Conservation (phyloP, 2,797 vertebrate species). For the Agapornis canus region DNA sequence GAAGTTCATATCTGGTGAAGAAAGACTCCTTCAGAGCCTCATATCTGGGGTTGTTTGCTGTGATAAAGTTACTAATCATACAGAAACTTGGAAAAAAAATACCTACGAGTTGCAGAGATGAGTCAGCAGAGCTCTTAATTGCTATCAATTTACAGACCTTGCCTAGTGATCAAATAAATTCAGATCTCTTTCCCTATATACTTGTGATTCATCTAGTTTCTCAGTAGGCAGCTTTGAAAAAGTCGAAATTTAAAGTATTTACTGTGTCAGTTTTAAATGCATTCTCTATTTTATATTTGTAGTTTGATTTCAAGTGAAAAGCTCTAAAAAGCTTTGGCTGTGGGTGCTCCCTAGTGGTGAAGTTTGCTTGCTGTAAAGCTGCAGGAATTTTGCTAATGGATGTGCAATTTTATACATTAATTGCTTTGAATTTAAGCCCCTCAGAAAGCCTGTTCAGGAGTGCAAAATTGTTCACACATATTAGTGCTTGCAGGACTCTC, state of each 20-base stretch:
- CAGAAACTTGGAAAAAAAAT: not conserved
- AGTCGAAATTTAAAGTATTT: not conserved
- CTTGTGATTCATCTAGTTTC: not conserved
- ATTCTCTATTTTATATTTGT: not conserved
- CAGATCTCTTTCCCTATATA: not conserved
- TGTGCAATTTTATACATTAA: not conserved
- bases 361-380: not conserved
- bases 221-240: not conserved
- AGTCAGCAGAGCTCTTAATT: not conserved
- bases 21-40: not conserved
- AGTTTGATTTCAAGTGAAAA: not conserved
- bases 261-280: not conserved
- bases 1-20: not conserved
- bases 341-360: conserved; percentile 66
- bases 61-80: not conserved
- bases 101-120: not conserved
- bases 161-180: not conserved
- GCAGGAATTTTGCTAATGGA: not conserved
- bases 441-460: not conserved
- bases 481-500: not conserved
- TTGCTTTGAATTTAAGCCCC: not conserved
- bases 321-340: not conserved
- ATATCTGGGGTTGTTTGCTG: not conserved
- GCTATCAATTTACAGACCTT: not conserved
- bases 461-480: not conserved